A percentile compares a stretch with the other conserved stretches of the same genome.
Evolutionary conservation across 2,797 vertebrate genomes (phyloP).

Genomic region (Melanogrammus aeglefinus): DNA sequence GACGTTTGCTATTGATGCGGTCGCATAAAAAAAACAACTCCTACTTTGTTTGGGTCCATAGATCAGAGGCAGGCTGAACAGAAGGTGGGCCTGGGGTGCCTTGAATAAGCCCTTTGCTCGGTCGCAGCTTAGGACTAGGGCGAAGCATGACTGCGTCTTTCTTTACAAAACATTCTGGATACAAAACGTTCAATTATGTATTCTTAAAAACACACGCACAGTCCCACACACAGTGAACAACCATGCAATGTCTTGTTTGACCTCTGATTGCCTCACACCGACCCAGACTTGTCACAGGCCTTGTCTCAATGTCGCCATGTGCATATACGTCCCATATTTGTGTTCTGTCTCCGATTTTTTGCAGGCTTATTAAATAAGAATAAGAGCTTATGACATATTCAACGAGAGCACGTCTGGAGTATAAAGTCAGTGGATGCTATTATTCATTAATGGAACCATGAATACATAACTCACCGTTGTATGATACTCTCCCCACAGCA

Average conservation of each 20-base stretch:
- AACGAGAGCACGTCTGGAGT: conserved; percentile 67
- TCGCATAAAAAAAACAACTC: too few species aligned
- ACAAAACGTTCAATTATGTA: conserved; percentile 66
- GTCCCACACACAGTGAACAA: conserved; percentile 16
- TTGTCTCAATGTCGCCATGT: conserved; percentile 22
- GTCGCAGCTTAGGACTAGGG: background rate
- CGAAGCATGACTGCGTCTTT: conserved; percentile 32
- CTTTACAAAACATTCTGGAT: conserved; percentile 63
- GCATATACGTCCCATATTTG: conserved; percentile 44
- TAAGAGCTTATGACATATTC: conserved; percentile 67
- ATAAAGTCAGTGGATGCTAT: conserved; percentile 66
- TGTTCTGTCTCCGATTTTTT: conserved; percentile 52
- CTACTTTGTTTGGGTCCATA: background rate
- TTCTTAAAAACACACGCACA: conserved; percentile 25
- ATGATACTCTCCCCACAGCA: conserved; percentile 60
- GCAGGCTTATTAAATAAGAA: conserved; percentile 61
- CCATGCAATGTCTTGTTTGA: background rate
- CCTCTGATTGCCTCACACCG: background rate
- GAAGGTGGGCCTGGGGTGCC: background rate
- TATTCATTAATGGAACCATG: conserved; percentile 74
- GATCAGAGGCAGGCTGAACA: background rate
- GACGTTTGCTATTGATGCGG: too few species aligned
- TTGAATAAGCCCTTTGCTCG: background rate
- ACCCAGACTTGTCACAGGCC: background rate
- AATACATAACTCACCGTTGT: conserved; percentile 66